phyloP scores from a whole-genome alignment of 2,113 vertebrate genomes.

The Rhegmatorhina hoffmannsi region DNA sequence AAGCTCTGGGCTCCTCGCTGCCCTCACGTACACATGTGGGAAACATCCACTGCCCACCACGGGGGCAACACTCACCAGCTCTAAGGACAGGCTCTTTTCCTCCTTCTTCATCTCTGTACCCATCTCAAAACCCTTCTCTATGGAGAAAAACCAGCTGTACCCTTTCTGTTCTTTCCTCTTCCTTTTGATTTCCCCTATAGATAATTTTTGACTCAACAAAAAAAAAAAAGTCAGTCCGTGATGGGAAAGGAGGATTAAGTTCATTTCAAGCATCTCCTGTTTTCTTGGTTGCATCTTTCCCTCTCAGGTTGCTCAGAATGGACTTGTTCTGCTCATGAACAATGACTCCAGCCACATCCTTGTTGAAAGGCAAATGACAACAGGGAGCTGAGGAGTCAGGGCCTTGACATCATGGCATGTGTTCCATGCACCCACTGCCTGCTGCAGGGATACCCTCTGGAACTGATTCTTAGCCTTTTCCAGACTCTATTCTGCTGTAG shows the following conservation, averaged over 20 bases:
- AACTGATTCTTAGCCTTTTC: background rate
- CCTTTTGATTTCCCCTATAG: background rate
- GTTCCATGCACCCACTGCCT: background rate
- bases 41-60: background rate
- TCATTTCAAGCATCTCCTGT: background rate
- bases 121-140: background rate
- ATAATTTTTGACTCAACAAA: background rate
- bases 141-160: background rate
- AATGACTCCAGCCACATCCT: background rate
- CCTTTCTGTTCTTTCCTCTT: background rate
- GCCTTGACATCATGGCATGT: too few species aligned
- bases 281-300: background rate
- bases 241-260: background rate
- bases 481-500: background rate
- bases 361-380: background rate
- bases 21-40: slow-evolving; percentile 17
- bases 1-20: slow-evolving; percentile 1
- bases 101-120: background rate
- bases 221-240: fast-evolving
- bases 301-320: background rate
- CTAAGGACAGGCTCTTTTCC: background rate
- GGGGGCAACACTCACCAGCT: background rate
- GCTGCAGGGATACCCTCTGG: background rate
- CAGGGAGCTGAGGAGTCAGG: background rate
- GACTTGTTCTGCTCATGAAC: background rate